Base-by-base conservation (phyloP, 2,888 invertebrate species). In the Branchellion lobata region DNA sequence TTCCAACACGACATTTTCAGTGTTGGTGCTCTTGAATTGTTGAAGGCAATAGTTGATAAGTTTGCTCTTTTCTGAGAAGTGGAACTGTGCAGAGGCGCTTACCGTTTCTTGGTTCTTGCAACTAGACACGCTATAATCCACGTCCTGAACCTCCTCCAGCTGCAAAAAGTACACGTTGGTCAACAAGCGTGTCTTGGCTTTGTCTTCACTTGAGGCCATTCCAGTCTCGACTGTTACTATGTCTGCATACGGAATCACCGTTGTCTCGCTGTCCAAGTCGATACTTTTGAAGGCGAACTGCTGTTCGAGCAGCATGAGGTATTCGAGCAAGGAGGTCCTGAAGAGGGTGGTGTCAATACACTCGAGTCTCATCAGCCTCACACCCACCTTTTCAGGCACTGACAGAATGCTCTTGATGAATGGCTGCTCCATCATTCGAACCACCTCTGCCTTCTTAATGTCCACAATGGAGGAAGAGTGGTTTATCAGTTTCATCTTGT, bases 161-260 rank as follows among this genome's bases (percentile, higher is more conserved):
- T 77, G 51, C 2, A 77, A 34, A 36, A 77, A 77, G 65, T 77
- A 77, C 31, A 77, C 77, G 34, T 77, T 77, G 31, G 77, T 77
- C 77, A 36, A 14, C 0, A 77, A 2, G 57, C 77, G 57, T 18
- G 77, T 77, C 11, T 33, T 77, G 33, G 77, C 24, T n/a, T 57
- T 31, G 0, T 53, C 40, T n/a, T n/a, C 36, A 36, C 27, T 34
- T 1, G 33, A 27, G 21, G 77, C 77, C 21, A 31, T n/a, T 5
- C 34, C 77, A 65, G 77, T 65, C 34, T 77, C 57, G 3, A 77
- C 61, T 14, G 31, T 57, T 21, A 77, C 77, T 33, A 77, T 77
- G 5, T 77, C 77, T 29, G 77, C 57, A 33, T 57, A 77, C 8
- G 77, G 61, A 40, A 75, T 31, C 11, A 77, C 57, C 36, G 57